Evolutionary conservation across 2,888 invertebrate genomes (phyloP), one percentile per base, ranked within the genome.

Genomic region (Cheilosia impressa): DNA sequence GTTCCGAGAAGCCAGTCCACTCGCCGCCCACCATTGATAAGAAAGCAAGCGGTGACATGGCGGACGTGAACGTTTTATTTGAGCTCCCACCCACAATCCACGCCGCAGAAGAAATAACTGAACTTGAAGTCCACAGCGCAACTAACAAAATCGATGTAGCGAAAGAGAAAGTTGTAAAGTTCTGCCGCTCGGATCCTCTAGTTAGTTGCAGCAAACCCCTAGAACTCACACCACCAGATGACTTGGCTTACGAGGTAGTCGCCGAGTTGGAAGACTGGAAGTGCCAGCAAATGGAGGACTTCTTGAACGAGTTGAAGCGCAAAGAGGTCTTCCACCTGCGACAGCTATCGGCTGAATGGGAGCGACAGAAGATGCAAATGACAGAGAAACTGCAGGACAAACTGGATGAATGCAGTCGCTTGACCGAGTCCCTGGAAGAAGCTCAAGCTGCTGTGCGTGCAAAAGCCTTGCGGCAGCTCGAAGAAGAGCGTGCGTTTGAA

Each of bases 251-350:
- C 19, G 17, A 94, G 90, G 94, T 94, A 88, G 93, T 96, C 0
- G 93, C 94, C 43, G 95, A 96, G 83, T 91, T 96, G 1, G 95
- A 95, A 89, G 94, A 94, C 27, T 96, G 96, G 96, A 96, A 96
- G 89, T 94, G 94, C 83, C 93, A 93, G 31, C 95, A 96, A 89
- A 94, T 95, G 89, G 93, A 94, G 81, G 89, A 94, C 7, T 96
- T 95, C 88, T 93, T 94, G 89, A 90, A 92, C 52, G 95, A 95
- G 93, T 89, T 95, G 15, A 93, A 93, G 88, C 93, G 92, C 69
- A 95, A 94, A 90, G 95, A 95, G 89, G 93, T 93, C 22, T 93
- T 93, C 75, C 94, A 94, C 88, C 89, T 94, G 4, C 92, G 93
- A 0, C 89, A 93, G 0, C 88, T 95, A 15, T 92, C 93, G 0